Base-by-base conservation (phyloP, 2,888 invertebrate genomes). In the Agonopterix arenella region DNA sequence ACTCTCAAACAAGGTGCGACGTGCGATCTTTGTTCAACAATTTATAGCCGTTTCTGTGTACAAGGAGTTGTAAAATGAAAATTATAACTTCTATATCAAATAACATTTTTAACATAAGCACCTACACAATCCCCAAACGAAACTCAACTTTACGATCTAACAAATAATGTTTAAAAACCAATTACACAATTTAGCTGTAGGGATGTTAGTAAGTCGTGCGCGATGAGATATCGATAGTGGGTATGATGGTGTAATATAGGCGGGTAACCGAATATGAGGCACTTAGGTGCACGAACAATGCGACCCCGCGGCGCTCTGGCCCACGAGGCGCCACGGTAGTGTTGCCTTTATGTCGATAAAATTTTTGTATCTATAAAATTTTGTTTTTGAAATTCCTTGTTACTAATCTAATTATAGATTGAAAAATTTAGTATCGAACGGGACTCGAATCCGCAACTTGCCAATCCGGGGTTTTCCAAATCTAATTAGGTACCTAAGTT, bases 241-340 rank as follows among this genome's bases (percentile, higher is more conserved):
- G 73, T 79, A 79, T 77, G 77, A 64, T 70, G 73, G 75, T 76
- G 83, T 79, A 76, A 80, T 79, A 76, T 74, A 73, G 76, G 68
- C 76, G 76, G 76, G 88, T 86, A 85, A 85, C 86, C 82, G 69
- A 85, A 86, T 88, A 88, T 85, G 82, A 86, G 86, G 84, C 85
- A 84, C 78, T 84, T 84, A 85, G 79, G 69, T 63, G 73, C 71
- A 66, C 74, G 80, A 71, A 86, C 85, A 85, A 84, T 81, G 79
- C 72, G 66, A 64, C 76, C 85, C 88, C 76, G 85, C 77, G 73
- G 86, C 68, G 83, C 57, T 61, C 59, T 58, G 72, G 72, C 68
- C 73, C 65, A 60, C 61, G 73, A 83, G 86, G 86, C 86, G 88
- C 88, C 88, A 77, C 59, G 57, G 7, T 71, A 82, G 82, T 57